These are phyloP conservation scores for Halocynthia roretzi DNA, from an alignment of 23 tunicate species.

Conservation along the genomic window DNA sequence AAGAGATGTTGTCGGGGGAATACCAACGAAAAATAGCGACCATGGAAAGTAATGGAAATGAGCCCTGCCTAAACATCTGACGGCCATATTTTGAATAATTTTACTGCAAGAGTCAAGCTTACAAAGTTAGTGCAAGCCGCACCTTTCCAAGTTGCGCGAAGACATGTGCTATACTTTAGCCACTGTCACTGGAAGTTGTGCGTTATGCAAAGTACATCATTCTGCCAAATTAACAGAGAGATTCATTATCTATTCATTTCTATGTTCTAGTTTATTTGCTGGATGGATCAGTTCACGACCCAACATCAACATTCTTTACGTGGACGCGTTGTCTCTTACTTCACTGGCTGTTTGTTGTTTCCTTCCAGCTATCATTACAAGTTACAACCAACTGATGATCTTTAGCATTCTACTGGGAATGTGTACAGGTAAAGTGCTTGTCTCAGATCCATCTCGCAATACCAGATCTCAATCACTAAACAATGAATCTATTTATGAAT, in stretches of 20 bases:
- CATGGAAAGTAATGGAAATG: too few relatives aligned
- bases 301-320: neutral
- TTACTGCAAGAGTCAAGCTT: too few relatives aligned
- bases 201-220: neutral
- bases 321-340: neutral
- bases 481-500: too few relatives aligned
- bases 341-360: neutral
- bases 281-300: conserved; percentile 9
- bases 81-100: too few relatives aligned
- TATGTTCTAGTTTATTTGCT: conserved; percentile 8
- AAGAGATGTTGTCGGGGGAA: too few relatives aligned
- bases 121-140: too few relatives aligned
- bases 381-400: neutral
- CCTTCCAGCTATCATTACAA: neutral
- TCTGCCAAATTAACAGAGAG: neutral
- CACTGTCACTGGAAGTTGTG: neutral
- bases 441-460: neutral
- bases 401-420: neutral
- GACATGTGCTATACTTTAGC: neutral
- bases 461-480: neutral
- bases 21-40: too few relatives aligned
- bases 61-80: too few relatives aligned
- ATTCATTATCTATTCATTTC: neutral
- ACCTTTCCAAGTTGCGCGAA: too few relatives aligned
- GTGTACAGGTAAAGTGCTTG: neutral